These are phyloP conservation scores for Cylloceria caligata DNA, from an alignment of 2,888 invertebrate genomes.

Conservation along the genomic window DNA sequence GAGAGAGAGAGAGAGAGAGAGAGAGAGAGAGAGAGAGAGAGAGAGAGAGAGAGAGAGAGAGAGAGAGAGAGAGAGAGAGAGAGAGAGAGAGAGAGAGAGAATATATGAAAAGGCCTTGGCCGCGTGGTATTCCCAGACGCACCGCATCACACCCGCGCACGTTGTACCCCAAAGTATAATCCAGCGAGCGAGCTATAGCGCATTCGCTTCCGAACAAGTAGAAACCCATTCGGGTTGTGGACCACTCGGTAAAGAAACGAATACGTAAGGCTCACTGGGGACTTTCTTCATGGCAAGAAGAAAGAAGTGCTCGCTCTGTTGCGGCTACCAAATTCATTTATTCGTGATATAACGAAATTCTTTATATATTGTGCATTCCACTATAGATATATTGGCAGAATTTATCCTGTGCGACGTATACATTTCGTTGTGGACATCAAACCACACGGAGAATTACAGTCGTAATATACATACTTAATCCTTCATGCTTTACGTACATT, in stretches of 20 bases:
- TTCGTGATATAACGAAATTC: conserved; percentile 59
- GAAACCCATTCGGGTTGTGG: conserved; percentile 21
- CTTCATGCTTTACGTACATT: too few species aligned
- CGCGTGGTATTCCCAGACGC: conserved; percentile 23
- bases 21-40: too few species aligned
- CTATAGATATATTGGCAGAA: conserved; percentile 6
- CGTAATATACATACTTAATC: too few species aligned
- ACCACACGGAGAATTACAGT: too few species aligned
- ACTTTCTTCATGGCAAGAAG: conserved; percentile 41
- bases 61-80: too few species aligned
- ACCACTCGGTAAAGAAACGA: conserved; percentile 34
- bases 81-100: background rate
- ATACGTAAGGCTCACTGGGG: conserved; percentile 61
- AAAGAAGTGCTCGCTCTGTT: conserved; percentile 30
- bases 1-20: too few species aligned
- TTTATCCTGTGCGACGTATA: background rate
- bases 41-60: too few species aligned
- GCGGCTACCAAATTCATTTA: conserved; percentile 56
- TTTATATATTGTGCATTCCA: conserved; percentile 37
- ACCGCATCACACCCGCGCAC: conserved; percentile 12
- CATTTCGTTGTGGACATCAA: background rate
- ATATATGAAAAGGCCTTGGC: background rate
- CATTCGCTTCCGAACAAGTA: conserved; percentile 23
- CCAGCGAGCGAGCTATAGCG: background rate
- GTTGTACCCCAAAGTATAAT: conserved; percentile 30